These are phyloP conservation scores for Torymus tubicola DNA, from an alignment of 2,888 invertebrate species.

Conservation along the genomic window DNA sequence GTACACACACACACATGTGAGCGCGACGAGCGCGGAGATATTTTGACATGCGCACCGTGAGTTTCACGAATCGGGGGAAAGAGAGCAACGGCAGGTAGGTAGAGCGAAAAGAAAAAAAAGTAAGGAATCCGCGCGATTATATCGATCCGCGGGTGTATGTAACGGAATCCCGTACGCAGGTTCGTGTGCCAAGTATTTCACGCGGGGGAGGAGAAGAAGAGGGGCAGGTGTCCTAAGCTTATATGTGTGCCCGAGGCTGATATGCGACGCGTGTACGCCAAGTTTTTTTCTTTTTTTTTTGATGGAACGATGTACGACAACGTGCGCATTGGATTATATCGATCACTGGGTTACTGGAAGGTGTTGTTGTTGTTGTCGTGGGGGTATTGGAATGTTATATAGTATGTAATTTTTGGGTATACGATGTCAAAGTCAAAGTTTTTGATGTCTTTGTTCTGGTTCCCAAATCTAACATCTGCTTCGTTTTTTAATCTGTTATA, in stretches of 20 bases:
- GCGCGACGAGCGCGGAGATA: not conserved
- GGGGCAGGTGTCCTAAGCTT: not conserved
- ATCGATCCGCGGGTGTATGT: not conserved
- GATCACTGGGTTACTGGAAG: too few relatives aligned
- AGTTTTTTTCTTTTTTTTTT: not conserved
- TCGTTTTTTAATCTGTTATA: too few relatives aligned
- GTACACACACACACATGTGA: too few relatives aligned
- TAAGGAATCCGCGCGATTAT: not conserved
- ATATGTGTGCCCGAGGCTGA: too few relatives aligned
- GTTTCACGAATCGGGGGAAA: conserved; percentile 4
- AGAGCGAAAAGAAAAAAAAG: not conserved
- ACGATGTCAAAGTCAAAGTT: too few relatives aligned
- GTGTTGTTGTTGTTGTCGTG: too few relatives aligned
- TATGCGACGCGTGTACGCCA: too few relatives aligned
- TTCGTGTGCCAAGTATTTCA: conserved; percentile 20
- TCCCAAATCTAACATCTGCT: too few relatives aligned
- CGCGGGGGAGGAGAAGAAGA: conserved; percentile 46
- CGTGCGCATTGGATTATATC: too few relatives aligned
- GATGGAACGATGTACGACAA: conserved; percentile 50
- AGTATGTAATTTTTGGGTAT: too few relatives aligned
- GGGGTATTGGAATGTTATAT: too few relatives aligned
- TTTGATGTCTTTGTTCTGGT: too few relatives aligned
- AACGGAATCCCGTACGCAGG: not conserved
- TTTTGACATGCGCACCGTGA: conserved; percentile 26
- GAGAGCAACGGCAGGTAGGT: not conserved